phyloP scores from a whole-genome alignment of 2,888 invertebrate species.

The Escarpia spicata region DNA sequence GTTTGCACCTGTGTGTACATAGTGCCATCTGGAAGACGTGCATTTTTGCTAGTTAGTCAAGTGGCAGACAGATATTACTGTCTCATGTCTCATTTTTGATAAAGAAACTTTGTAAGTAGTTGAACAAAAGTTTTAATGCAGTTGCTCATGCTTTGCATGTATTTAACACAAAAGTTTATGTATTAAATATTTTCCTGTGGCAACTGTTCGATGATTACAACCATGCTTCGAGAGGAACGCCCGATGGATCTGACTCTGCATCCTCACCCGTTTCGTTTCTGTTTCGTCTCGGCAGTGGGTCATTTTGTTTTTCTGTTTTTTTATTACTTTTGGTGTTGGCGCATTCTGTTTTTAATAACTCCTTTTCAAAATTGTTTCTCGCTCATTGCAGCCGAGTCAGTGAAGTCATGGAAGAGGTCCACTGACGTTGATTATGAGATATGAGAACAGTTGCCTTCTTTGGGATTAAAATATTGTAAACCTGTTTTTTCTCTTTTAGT shows the following conservation, averaged over 20 bases:
- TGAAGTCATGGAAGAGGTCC: background rate
- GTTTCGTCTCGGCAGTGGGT: background rate
- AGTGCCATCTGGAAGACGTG: background rate
- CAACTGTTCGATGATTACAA: conserved; percentile 16
- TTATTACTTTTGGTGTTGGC: background rate
- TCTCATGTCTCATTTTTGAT: background rate
- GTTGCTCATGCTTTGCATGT: background rate
- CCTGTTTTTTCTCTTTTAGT: background rate
- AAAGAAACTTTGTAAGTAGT: background rate
- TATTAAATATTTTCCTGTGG: background rate
- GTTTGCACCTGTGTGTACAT: background rate
- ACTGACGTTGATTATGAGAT: conserved; percentile 3
- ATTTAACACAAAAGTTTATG: background rate
- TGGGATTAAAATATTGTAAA: background rate
- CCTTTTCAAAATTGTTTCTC: background rate
- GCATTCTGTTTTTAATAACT: background rate
- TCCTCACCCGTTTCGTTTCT: background rate
- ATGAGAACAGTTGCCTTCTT: background rate
- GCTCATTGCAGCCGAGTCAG: background rate
- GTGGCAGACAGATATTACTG: background rate
- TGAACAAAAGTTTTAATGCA: background rate
- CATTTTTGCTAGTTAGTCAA: background rate
- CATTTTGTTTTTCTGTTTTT: background rate
- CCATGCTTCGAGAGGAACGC: background rate
- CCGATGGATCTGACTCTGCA: background rate